Percentiles rank a stretch among this genome's conserved stretches.
These are phyloP conservation scores for Urosaurus nigricauda DNA, from an alignment of 2,797 vertebrate genomes.

Conservation along the genomic window DNA sequence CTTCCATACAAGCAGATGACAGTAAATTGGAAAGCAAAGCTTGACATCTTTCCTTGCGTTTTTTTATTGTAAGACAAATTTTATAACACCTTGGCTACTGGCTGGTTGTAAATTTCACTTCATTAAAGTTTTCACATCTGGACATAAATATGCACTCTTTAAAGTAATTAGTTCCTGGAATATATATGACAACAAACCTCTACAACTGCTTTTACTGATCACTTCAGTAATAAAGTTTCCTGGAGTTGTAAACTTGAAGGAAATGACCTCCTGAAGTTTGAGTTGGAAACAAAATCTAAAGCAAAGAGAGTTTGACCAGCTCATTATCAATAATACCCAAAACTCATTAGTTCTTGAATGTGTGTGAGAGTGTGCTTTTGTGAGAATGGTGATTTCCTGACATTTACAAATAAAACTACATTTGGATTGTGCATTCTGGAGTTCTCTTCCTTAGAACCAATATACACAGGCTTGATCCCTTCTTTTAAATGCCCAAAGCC, in stretches of 20 bases:
- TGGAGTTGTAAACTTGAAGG: conserved; percentile 20
- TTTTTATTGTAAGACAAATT: conserved; percentile 42
- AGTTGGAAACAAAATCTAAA: conserved; percentile 26
- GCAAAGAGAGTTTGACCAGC: not conserved
- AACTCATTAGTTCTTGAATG: too few species aligned
- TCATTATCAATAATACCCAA: conserved; percentile 24
- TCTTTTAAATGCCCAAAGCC: too few species aligned
- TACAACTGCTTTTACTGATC: conserved; percentile 30
- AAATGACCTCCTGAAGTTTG: conserved; percentile 1
- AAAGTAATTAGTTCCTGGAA: conserved; percentile 47
- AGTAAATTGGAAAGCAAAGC: conserved; percentile 54
- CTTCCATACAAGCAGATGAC: conserved; percentile 32
- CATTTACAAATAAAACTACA: too few species aligned
- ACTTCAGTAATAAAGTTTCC: conserved; percentile 34
- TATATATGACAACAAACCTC: conserved; percentile 14
- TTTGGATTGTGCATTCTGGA: too few species aligned
- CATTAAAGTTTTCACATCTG: conserved; percentile 43
- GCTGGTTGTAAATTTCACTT: conserved; percentile 35
- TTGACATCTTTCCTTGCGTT: conserved; percentile 25
- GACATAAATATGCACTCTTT: conserved; percentile 23
- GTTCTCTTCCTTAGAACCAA: too few species aligned
- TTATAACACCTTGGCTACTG: conserved; percentile 23
- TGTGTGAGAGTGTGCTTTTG: too few species aligned
- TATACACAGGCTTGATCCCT: too few species aligned
- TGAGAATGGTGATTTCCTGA: too few species aligned